phyloP scores from a whole-genome alignment of 2,113 vertebrate genomes.

The Forbesichthys papilliferus region DNA sequence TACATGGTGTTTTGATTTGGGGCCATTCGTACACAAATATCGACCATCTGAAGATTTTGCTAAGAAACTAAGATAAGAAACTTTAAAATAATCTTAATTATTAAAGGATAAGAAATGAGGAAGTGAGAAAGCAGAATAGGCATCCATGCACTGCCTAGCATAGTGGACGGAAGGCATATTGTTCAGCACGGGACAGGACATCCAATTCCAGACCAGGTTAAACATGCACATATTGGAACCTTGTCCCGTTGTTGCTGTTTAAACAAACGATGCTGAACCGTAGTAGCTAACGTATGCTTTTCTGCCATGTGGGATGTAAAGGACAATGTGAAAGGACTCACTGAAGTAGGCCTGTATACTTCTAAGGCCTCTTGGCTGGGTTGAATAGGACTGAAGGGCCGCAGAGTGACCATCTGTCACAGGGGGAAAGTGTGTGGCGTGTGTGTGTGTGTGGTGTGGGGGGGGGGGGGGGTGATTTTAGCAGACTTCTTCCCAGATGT shows the following conservation, averaged over 20 bases:
- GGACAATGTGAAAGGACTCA: no score
- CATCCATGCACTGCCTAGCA: constrained; percentile 32
- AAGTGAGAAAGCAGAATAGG: constrained; percentile 40
- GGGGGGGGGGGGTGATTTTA: constrained; percentile 62
- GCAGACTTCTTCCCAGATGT: no score
- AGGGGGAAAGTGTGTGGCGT: constrained; percentile 1
- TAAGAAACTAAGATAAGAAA: constrained; percentile 52
- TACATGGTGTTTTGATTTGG: no score
- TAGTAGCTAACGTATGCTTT: neutral
- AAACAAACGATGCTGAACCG: constrained; percentile 11
- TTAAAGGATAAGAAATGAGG: constrained; percentile 34
- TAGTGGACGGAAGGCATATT: constrained; percentile 7
- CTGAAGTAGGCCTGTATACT: no score
- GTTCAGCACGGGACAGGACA: constrained; percentile 27
- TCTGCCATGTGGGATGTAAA: neutral
- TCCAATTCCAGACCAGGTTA: neutral
- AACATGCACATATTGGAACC: no score
- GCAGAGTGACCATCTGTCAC: constrained; percentile 70
- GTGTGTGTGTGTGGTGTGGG: constrained; percentile 31
- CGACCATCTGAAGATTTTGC: constrained; percentile 67
- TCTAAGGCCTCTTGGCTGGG: constrained; percentile 25
- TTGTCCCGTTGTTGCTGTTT: no score
- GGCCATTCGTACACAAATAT: constrained; percentile 16
- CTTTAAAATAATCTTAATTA: constrained; percentile 72
- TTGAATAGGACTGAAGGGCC: constrained; percentile 17